These are phyloP conservation scores for Drosophila fulvimacula DNA, from an alignment of 2,888 invertebrate species.

Conservation along the genomic window DNA sequence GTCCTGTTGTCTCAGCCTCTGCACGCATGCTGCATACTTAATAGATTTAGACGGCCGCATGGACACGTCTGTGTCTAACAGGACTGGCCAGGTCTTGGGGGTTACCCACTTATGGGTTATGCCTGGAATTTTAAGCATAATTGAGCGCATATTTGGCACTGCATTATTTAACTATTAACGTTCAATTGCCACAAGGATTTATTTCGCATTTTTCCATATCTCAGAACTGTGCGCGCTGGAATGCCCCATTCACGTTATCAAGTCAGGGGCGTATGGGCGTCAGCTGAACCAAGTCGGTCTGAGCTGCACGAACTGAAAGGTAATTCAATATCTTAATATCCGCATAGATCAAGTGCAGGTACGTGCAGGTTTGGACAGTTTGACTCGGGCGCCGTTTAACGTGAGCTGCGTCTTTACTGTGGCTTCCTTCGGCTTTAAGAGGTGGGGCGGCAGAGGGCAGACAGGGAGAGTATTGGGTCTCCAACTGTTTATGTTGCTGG, in stretches of 20 bases:
- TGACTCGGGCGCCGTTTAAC: conserved; percentile 75
- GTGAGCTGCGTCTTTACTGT: conserved; percentile 50
- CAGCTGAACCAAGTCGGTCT: conserved; percentile 46
- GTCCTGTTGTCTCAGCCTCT: conserved; percentile 26
- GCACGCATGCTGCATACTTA: conserved; percentile 74
- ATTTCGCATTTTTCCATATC: conserved; percentile 61
- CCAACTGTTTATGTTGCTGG: conserved; percentile 13
- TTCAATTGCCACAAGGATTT: conserved; percentile 74
- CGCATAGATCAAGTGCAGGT: conserved; percentile 79
- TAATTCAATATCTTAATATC: conserved; percentile 79
- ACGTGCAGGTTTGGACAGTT: conserved; percentile 77
- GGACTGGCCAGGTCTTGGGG: conserved; percentile 35
- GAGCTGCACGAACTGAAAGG: conserved; percentile 73
- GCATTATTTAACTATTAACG: conserved; percentile 78
- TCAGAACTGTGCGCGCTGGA: conserved; percentile 48
- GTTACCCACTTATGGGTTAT: conserved; percentile 53
- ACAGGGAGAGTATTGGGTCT: conserved; percentile 9
- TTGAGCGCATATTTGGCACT: conserved; percentile 71
- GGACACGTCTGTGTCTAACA: conserved; percentile 40
- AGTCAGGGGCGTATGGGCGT: neutral
- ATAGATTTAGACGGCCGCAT: conserved; percentile 61
- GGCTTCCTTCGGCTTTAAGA: conserved; percentile 48
- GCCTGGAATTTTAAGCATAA: conserved; percentile 75
- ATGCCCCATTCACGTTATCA: conserved; percentile 18
- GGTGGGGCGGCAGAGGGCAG: neutral